Conservation (phyloP, 2,113 vertebrate species). For the Ancistrus triradiatus region DNA sequence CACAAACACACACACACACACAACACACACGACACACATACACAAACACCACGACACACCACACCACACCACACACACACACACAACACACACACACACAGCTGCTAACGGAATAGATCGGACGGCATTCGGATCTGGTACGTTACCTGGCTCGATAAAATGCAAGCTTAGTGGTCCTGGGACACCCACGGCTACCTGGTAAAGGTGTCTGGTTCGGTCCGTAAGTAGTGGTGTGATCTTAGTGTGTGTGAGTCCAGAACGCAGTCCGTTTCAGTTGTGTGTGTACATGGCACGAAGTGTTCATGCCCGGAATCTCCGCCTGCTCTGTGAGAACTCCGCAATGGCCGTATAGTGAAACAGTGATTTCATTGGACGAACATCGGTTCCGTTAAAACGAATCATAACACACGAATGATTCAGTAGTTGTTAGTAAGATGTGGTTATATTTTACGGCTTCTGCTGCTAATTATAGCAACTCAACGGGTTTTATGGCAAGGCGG, state of each 20-base stretch:
- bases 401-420: background rate
- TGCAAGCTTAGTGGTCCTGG: background rate
- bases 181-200: background rate
- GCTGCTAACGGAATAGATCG: background rate
- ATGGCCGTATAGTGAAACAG: conserved; percentile 39
- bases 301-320: conserved; percentile 69
- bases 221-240: background rate
- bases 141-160: background rate
- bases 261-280: conserved; percentile 25
- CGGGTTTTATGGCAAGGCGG: no score
- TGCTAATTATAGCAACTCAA: no score
- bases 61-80: no score
- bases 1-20: no score
- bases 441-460: no score
- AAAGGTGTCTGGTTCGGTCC: conserved; percentile 8
- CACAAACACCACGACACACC: no score
- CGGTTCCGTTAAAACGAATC: conserved; percentile 1
- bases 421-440: no score
- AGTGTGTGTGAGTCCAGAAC: conserved; percentile 44
- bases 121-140: no score
- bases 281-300: conserved; percentile 60
- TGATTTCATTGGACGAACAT: background rate
- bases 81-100: no score
- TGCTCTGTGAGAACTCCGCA: conserved; percentile 61
- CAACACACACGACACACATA: no score